Evolutionary conservation across 1,140 invertebrate species (phyloP), one percentile per base, ranked within the genome.

Genomic region (Scaptomyza hsui): DNA sequence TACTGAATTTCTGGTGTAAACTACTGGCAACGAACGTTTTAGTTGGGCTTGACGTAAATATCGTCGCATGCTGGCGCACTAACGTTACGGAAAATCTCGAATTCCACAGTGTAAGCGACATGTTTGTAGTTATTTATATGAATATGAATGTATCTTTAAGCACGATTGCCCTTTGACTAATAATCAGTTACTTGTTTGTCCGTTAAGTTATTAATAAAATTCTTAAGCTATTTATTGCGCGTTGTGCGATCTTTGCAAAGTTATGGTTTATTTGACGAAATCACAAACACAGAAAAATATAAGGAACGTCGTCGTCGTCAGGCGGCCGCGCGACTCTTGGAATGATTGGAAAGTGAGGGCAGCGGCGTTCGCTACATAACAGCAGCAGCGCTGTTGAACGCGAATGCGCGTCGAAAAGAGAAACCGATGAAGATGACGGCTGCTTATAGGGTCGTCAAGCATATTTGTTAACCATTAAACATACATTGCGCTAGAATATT

Each of bases 41-140:
- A 19, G 44, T 29, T 29, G 16, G 15, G 49, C 47, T 60, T 64
- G 74, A 88, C 75, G 74, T 78, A 53, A 88, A 78, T 47, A 82
- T 75, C 78, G 78, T 75, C 26, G 82, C 64, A 52, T 86, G 77
- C 78, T 89, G 82, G 26, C 83, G 83, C 24, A 75, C 45, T 18
- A 88, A 61, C 42, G 78, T 82, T 49, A 88, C 60, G 26, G 62
- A 76, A 61, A 78, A 68, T 88, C 82, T 82, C 39, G 78, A 88
- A 68, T 75, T 86, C 82, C 82, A 88, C 62, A 88, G 24, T 49
- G 52, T 78, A 9, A 83, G 67, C 49, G 79, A 72, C 82, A 86
- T 88, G 10, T 65, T 63, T n/a, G 32, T 12, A n/a, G 32, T 49
- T 47, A 29, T 39, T 29, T 16, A 7, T 56, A 21, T 64, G 7